Conservation (phyloP, 2,113 vertebrate genomes). For the Grallaria varia region DNA sequence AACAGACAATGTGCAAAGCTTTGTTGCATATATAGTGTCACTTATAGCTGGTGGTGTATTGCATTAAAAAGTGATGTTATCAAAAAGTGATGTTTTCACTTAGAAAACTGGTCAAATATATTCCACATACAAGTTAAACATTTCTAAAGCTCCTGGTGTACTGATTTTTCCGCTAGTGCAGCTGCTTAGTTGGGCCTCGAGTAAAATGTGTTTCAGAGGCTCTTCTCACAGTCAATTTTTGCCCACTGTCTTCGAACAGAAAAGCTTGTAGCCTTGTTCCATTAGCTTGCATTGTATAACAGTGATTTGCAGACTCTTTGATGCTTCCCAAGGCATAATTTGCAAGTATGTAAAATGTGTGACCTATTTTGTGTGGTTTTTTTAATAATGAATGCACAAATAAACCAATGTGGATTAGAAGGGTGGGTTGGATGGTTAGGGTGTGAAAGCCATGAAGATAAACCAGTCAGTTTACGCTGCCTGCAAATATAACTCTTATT, state of each 20-base stretch:
- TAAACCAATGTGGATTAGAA: slow-evolving; percentile 31
- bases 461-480: slow-evolving; percentile 39
- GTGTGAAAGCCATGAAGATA: slow-evolving; percentile 49
- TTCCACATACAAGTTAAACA: background rate
- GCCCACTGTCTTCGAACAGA: background rate
- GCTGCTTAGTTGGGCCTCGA: background rate
- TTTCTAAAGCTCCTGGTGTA: background rate
- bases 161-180: background rate
- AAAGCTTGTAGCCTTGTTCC: background rate
- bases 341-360: slow-evolving; percentile 49
- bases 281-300: slow-evolving; percentile 3
- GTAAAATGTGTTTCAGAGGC: background rate
- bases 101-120: background rate
- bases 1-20: background rate
- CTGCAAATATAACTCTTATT: background rate
- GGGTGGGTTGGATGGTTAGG: slow-evolving; percentile 30
- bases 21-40: background rate
- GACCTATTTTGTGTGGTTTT: slow-evolving; percentile 32
- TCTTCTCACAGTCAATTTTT: background rate
- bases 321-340: slow-evolving; percentile 12
- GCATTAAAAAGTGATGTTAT: background rate
- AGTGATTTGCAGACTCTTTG: background rate
- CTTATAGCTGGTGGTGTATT: background rate
- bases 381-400: slow-evolving; percentile 30
- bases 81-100: background rate